phyloP scores from a whole-genome alignment of 2,888 invertebrate genomes.

The Sesia bembeciformis region DNA sequence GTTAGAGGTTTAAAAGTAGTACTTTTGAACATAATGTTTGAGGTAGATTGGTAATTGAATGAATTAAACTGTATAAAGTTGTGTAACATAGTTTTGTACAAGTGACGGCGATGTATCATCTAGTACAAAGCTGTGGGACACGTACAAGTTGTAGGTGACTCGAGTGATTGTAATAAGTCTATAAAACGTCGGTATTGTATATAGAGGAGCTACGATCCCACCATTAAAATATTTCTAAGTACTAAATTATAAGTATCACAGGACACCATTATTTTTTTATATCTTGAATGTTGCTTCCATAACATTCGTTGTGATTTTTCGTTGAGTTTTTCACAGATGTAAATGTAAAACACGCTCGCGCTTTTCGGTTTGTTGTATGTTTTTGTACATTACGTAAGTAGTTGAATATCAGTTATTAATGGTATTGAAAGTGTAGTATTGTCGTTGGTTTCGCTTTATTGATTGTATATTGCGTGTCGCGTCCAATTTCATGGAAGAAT shows the following conservation, averaged over 20 bases:
- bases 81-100: constrained; percentile 33
- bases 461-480: no score
- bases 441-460: no score
- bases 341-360: no score
- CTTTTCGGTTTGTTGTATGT: no score
- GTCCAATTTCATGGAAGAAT: no score
- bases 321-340: no score
- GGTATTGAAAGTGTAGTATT: no score
- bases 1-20: constrained; percentile 19
- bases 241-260: constrained; percentile 38
- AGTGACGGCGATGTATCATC: constrained; percentile 1
- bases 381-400: no score
- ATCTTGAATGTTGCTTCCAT: no score
- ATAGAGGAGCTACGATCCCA: constrained; percentile 72
- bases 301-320: no score
- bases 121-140: constrained; percentile 28
- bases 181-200: constrained; percentile 69
- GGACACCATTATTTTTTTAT: background rate
- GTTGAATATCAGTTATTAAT: no score
- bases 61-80: constrained; percentile 51
- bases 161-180: constrained; percentile 67
- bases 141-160: constrained; percentile 56
- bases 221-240: constrained; percentile 66
- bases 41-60: constrained; percentile 61
- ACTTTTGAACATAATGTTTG: constrained; percentile 40